phyloP scores from a whole-genome alignment of 64 coral and sea anemone species.

The Orbicella faveolata region DNA sequence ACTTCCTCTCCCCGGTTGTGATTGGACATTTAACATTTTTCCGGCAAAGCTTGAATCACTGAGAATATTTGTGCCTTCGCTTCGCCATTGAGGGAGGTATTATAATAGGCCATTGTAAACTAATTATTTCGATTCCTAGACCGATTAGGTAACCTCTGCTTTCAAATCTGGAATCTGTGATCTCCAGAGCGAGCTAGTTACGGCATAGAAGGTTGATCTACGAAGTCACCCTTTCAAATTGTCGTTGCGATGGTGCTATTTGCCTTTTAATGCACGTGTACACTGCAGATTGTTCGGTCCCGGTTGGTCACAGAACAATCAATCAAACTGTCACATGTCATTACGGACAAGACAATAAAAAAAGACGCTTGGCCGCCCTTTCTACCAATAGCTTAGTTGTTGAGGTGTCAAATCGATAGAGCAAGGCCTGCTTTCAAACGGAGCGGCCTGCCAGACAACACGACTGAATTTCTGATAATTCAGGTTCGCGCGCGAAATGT shows the following conservation, averaged over 20 bases:
- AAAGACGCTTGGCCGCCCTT: conserved; percentile 60
- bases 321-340: conserved; percentile 98
- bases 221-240: background rate
- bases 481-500: conserved; percentile 28
- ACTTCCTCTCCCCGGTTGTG: background rate
- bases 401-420: conserved; percentile 90
- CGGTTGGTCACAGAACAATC: conserved; percentile 88
- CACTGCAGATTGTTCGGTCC: conserved; percentile 33
- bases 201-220: background rate
- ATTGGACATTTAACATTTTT: conserved; percentile 20
- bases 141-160: conserved; percentile 39
- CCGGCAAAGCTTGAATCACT: conserved; percentile 51
- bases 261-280: conserved; percentile 73
- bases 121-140: conserved; percentile 88
- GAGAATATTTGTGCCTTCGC: conserved; percentile 36
- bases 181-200: background rate
- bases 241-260: conserved; percentile 38
- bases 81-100: conserved; percentile 31
- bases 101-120: conserved; percentile 91
- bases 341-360: conserved; percentile 92
- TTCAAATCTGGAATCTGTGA: background rate
- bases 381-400: conserved; percentile 98
- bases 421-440: conserved; percentile 36
- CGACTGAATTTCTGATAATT: background rate
- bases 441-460: conserved; percentile 9